Base-by-base conservation (phyloP, 1,140 invertebrate genomes). In the Drosophila athabasca region DNA sequence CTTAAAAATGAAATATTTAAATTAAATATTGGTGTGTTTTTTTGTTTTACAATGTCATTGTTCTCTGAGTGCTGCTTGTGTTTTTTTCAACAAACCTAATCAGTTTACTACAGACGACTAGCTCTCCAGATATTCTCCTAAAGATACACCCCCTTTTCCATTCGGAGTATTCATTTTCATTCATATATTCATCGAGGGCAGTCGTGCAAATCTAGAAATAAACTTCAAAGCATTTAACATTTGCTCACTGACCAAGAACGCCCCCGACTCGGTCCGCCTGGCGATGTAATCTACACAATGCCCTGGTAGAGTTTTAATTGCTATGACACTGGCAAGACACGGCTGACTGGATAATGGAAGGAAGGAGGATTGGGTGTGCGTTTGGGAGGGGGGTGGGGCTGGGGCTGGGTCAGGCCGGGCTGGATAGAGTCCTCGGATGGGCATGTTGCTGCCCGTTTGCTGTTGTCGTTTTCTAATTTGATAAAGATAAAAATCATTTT, bases 401-500 rank as follows among this genome's bases (percentile, higher is more conserved):
- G n/a, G 52, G 49, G 62, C 48, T 50, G 52, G 54, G 15, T 62
- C 2, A 39, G 45, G 31, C 22, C 15, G 8, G 35, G 11, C 11
- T 5, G 35, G 35, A 39, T 39, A 39, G 35, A 39, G 44, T 59
- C 57, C 57, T 59, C 39, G 6, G 17, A 15, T 43, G 53, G 17
- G 29, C 39, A 13, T 39, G 35, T 4, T 39, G 35, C 35, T 39
- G 26, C 5, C 41, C 45, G 53, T 35, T 55, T 35, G 73, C 59
- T 50, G 53, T 62, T 77, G 72, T 76, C 72, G 65, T 76, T 76
- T 76, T 74, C 71, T 74, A 74, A 74, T 74, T 74, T 74, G 71
- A 74, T 87, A 82, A 82, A 82, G 82, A 88, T 87, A 88, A 88
- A 87, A 87, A 87, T 87, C 82, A 87, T 82, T 87, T 87, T 83